Base-by-base conservation (phyloP, 2,888 invertebrate genomes). In the Sarcophaga caerulescens region DNA sequence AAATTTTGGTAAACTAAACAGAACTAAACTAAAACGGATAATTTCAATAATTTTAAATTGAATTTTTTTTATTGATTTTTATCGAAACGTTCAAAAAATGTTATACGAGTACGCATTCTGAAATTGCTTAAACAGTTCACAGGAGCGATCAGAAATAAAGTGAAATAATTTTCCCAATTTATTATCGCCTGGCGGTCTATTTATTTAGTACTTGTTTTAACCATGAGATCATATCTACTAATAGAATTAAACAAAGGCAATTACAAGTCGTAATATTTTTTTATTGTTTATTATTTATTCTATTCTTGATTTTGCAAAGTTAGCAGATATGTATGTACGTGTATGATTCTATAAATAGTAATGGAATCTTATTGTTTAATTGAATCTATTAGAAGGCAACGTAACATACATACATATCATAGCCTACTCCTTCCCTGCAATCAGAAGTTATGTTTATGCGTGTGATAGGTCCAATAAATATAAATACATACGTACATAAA, bases 201-300 rank as follows among this genome's bases (percentile, higher is more conserved):
- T 17, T 52, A 52, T 52, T 0, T 3, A 10, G 14, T 17, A 14
- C 1, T 52, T 52, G 14, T 52, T 52, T 52, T 52, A 52, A 52
- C 10, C 17, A 52, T 52, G 3, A 47, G 65, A 47, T 4, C 23
- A 23, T 12, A 68, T 57, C 70, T 57, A 25, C 52, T 57, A 57
- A 70, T n/a, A 47, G 14, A 70, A 57, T 25, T 57, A 11, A 70
- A 70, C 52, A 57, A 70, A 52, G 25, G 10, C 57, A 70, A 70
- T 70, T 70, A 57, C n/a, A 70, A 70, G 17, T n/a, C 25, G 14
- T 70, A 70, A 70, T 70, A 23, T 70, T 57, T 70, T 70, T n/a
- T 35, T 57, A 6, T 25, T 57, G 57, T 52, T 52, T 52, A 14
- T 52, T 52, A 52, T 52, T 52, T 52, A 52, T 52, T 52, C 17